phyloP scores from a whole-genome alignment of 2,113 vertebrate species.

The Marmota monax region DNA sequence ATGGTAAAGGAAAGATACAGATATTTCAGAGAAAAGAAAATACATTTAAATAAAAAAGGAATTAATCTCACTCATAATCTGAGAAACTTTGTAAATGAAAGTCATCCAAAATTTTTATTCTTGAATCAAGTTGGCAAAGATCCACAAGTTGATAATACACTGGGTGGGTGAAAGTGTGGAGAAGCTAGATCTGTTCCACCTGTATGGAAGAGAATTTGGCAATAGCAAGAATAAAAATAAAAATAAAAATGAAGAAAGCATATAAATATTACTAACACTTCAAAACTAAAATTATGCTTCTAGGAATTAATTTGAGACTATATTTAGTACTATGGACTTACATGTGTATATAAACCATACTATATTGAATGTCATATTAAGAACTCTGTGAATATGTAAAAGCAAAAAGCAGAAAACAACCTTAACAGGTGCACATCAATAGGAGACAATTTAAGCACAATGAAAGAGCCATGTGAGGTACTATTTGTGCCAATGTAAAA shows the following conservation, averaged over 20 bases:
- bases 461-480: not conserved
- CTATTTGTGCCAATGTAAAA: not conserved
- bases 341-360: not conserved
- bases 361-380: not conserved
- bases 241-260: not conserved
- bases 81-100: slow-evolving; percentile 6
- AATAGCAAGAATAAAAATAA: not conserved
- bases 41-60: slow-evolving; percentile 7
- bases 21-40: not conserved
- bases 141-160: not conserved
- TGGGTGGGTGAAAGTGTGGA: not conserved
- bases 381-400: not conserved
- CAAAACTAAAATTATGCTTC: not conserved
- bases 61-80: not conserved
- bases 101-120: not conserved
- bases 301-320: not conserved
- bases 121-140: not conserved
- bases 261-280: not conserved
- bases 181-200: not conserved
- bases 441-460: not conserved
- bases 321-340: not conserved
- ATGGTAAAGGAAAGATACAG: not conserved
- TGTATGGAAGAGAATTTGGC: not conserved
- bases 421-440: not conserved
- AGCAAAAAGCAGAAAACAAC: not conserved